Percentiles rank a stretch among this genome's conserved stretches.
phyloP scores from a whole-genome alignment of 2,888 invertebrate species.

The Venusia cambrica region DNA sequence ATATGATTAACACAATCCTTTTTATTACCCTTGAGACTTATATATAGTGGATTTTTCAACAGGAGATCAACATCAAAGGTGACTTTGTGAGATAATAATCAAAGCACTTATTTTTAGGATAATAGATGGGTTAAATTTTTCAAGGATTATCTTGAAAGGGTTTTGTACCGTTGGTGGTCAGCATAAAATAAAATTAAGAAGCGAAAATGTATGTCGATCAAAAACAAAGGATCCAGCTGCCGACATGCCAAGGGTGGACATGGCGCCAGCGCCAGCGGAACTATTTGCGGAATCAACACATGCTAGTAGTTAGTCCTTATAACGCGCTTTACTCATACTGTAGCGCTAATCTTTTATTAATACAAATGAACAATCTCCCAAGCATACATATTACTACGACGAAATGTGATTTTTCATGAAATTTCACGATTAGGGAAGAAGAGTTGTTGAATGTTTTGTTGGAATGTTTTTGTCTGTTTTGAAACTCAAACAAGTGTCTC shows the following conservation, averaged over 20 bases:
- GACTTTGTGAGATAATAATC: conserved; percentile 25
- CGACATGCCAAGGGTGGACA: conserved; percentile 29
- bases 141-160: conserved; percentile 13
- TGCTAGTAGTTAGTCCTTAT: conserved; percentile 18
- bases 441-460: too few species aligned
- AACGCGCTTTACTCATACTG: conserved; percentile 22
- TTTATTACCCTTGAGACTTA: conserved; percentile 54
- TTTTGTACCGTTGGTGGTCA: conserved; percentile 16
- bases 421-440: conserved; percentile 24
- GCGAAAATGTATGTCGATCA: conserved; percentile 14
- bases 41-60: conserved; percentile 59
- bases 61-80: conserved; percentile 56
- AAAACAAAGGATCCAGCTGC: conserved; percentile 21
- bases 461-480: too few species aligned
- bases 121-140: conserved; percentile 26
- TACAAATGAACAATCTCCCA: conserved; percentile 8
- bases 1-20: conserved; percentile 57
- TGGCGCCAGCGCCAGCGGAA: conserved; percentile 34
- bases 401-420: conserved; percentile 25
- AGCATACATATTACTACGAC: conserved; percentile 9
- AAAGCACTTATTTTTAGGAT: conserved; percentile 26
- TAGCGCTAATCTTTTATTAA: conserved; percentile 8
- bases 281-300: conserved; percentile 39
- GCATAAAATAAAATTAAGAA: conserved; percentile 18
- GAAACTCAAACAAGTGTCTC: too few species aligned